Evolutionary conservation across 2,113 vertebrate species (phyloP).

Genomic region (Melanerpes aurifrons): DNA sequence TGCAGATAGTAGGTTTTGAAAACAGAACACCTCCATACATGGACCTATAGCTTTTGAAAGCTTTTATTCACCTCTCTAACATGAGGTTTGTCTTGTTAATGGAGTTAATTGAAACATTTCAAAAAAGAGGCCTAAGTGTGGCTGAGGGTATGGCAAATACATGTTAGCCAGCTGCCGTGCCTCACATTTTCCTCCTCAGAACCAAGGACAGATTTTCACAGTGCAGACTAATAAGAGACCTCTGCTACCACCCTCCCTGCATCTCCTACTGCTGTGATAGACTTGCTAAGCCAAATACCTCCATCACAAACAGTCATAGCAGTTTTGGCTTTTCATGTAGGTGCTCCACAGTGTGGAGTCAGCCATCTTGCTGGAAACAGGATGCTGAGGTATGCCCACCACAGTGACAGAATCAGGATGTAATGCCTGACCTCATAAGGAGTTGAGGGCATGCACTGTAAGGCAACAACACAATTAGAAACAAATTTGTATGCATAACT

Average conservation of each 20-base stretch:
- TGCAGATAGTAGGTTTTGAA: background rate
- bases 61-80: background rate
- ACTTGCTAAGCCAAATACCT: background rate
- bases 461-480: background rate
- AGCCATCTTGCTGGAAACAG: background rate
- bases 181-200: background rate
- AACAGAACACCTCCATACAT: background rate
- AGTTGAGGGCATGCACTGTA: background rate
- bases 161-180: background rate
- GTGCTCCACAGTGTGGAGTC: background rate
- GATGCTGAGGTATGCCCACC: fast-evolving
- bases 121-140: background rate
- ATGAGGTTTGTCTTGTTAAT: background rate
- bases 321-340: background rate
- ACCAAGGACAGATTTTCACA: background rate
- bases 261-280: background rate
- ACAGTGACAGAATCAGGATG: background rate
- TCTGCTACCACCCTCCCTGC: background rate
- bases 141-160: background rate
- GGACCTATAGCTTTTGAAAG: background rate
- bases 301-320: background rate
- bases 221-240: background rate
- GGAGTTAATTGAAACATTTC: background rate
- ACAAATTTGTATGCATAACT: background rate
- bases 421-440: background rate